These are phyloP conservation scores for Drosophila guanche DNA, from an alignment of 1,140 invertebrate species.

Conservation along the genomic window DNA sequence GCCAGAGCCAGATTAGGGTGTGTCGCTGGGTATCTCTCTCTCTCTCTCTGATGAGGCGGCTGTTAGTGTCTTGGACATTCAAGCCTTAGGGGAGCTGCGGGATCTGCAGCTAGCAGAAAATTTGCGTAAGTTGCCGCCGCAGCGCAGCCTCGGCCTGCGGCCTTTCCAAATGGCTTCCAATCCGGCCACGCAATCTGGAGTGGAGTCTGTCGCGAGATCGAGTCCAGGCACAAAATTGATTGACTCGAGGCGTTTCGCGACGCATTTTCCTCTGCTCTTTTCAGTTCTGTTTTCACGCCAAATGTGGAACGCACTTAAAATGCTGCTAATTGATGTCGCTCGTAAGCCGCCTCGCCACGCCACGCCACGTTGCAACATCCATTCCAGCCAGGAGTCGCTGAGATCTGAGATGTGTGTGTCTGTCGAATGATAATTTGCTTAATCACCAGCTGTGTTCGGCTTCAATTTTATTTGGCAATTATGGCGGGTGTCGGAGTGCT, in stretches of 20 bases:
- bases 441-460: conserved; percentile 34
- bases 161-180: conserved; percentile 76
- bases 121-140: conserved; percentile 72
- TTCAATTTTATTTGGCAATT: conserved; percentile 44
- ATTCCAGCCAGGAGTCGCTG: conserved; percentile 8
- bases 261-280: conserved; percentile 61
- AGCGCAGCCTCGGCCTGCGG: conserved; percentile 56
- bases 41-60: conserved; percentile 57
- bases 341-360: conserved; percentile 35
- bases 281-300: conserved; percentile 72
- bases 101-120: conserved; percentile 39
- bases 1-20: conserved; percentile 61
- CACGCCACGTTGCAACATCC: conserved; percentile 44
- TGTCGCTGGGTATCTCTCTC: conserved; percentile 61
- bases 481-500: conserved; percentile 38
- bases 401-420: conserved; percentile 11
- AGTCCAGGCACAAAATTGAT: conserved; percentile 59
- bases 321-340: conserved; percentile 78
- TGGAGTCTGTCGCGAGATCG: conserved; percentile 36
- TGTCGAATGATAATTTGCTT: conserved; percentile 56
- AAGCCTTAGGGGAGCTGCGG: conserved; percentile 30
- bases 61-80: conserved; percentile 31
- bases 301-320: conserved; percentile 74
- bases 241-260: conserved; percentile 77
- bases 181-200: conserved; percentile 64